phyloP scores from a whole-genome alignment of 2,113 vertebrate species.

The Noturus placidus region DNA sequence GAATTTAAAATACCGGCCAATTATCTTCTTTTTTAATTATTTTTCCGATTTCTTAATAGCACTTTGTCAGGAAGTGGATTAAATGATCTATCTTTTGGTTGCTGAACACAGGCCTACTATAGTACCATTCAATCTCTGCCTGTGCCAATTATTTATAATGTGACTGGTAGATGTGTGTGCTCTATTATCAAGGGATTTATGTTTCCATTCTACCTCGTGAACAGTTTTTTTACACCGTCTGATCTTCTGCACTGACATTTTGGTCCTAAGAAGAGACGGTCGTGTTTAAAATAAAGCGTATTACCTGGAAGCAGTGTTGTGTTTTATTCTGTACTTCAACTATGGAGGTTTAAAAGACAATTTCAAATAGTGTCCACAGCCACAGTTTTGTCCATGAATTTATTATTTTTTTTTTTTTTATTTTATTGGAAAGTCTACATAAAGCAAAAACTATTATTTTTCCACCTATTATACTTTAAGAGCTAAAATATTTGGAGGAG shows the following conservation, averaged over 20 bases:
- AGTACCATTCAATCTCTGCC: neutral
- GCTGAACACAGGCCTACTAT: neutral
- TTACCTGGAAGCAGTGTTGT: neutral
- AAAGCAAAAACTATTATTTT: neutral
- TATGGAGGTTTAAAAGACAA: neutral
- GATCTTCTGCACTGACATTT: neutral
- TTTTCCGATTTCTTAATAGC: neutral
- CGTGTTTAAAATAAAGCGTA: neutral
- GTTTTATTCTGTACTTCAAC: neutral
- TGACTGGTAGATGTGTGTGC: neutral
- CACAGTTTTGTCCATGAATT: neutral
- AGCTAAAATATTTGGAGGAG: neutral
- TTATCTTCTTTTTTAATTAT: neutral
- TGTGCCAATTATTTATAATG: slow-evolving; percentile 8
- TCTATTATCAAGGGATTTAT: slow-evolving; percentile 1
- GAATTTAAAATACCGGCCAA: neutral
- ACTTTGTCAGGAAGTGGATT: slow-evolving; percentile 7
- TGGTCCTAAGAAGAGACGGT: neutral
- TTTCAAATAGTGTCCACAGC: neutral
- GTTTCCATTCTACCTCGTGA: slow-evolving; percentile 26
- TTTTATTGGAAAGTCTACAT: neutral
- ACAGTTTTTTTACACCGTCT: neutral
- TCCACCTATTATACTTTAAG: neutral
- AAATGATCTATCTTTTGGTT: neutral
- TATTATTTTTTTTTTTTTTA: neutral